These are phyloP conservation scores for Campylomormyrus tamandua DNA, from an alignment of 2,113 vertebrate species.

Conservation along the genomic window DNA sequence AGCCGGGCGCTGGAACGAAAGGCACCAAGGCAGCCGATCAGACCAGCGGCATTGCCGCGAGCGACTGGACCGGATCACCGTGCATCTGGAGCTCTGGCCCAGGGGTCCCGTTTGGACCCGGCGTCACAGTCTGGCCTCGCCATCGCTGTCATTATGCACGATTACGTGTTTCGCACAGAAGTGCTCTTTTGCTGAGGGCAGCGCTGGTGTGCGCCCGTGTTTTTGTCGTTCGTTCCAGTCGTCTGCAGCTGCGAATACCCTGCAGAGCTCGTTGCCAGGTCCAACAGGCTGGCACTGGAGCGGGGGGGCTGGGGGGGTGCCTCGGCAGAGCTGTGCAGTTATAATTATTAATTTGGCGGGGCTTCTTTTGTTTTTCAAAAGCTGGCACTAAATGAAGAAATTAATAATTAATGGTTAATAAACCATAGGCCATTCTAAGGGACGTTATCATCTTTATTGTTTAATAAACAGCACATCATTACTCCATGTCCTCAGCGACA, in stretches of 20 bases:
- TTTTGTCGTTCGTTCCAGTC: not conserved
- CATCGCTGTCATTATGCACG: not conserved
- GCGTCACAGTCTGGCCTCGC: not conserved
- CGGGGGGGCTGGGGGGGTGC: not conserved
- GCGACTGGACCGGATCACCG: not conserved
- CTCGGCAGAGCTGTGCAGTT: not conserved
- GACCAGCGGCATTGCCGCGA: not conserved
- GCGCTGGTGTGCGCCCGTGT: not conserved
- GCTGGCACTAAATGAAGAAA: not conserved
- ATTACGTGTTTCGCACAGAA: not conserved
- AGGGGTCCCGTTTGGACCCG: not conserved
- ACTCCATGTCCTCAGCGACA: not conserved
- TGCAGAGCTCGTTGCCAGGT: not conserved
- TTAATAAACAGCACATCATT: slow-evolving; percentile 39
- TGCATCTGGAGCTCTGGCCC: not conserved
- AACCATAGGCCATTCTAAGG: not conserved
- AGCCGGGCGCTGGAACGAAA: not conserved
- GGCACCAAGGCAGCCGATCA: not conserved
- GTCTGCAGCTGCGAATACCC: not conserved
- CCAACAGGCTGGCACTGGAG: not conserved
- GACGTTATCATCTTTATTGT: not conserved
- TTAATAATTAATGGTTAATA: slow-evolving; percentile 7
- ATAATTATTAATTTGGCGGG: not conserved
- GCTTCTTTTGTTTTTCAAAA: slow-evolving; percentile 1
- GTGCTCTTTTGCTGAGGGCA: not conserved